Evolutionary conservation across 1,140 invertebrate genomes (phyloP).

Genomic region (Druon quercuslanigerum): DNA sequence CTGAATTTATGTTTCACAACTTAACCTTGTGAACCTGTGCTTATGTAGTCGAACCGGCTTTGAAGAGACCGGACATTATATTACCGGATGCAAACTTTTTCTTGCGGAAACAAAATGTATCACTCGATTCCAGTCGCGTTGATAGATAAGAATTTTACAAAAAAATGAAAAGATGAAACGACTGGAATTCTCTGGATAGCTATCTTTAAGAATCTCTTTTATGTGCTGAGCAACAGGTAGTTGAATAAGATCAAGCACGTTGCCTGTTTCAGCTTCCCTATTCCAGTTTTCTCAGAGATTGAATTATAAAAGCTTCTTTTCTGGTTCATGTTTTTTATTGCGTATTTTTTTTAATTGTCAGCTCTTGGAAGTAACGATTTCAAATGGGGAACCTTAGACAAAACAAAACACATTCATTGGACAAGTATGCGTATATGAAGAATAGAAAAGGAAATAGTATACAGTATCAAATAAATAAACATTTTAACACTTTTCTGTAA

Average conservation of each 20-base stretch:
- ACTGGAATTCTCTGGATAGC: conserved; percentile 39
- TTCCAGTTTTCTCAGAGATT: not conserved
- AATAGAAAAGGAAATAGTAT: not conserved
- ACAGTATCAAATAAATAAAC: not conserved
- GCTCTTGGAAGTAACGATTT: too few species aligned
- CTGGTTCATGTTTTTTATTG: not conserved
- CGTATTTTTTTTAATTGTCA: not conserved
- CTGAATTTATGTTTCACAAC: not conserved
- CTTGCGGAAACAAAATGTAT: conserved; percentile 33
- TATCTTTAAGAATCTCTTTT: conserved; percentile 47
- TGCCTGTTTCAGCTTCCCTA: conserved; percentile 38
- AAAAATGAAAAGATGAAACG: conserved; percentile 18
- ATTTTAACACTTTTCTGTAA: conserved; percentile 1
- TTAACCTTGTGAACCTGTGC: not conserved
- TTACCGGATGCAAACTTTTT: conserved; percentile 31
- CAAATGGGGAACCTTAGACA: too few species aligned
- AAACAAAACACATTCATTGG: too few species aligned
- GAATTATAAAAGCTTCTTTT: conserved; percentile 12
- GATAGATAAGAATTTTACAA: not conserved
- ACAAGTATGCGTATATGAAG: too few species aligned
- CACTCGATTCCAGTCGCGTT: not conserved
- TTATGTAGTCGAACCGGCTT: conserved; percentile 9
- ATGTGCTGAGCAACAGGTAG: conserved; percentile 52
- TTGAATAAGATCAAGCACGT: conserved; percentile 49
- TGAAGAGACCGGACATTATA: too few species aligned